Percentiles rank a stretch among this genome's conserved stretches.
Evolutionary conservation across 2,113 vertebrate species (phyloP).

Genomic region (Tiliqua scincoides): DNA sequence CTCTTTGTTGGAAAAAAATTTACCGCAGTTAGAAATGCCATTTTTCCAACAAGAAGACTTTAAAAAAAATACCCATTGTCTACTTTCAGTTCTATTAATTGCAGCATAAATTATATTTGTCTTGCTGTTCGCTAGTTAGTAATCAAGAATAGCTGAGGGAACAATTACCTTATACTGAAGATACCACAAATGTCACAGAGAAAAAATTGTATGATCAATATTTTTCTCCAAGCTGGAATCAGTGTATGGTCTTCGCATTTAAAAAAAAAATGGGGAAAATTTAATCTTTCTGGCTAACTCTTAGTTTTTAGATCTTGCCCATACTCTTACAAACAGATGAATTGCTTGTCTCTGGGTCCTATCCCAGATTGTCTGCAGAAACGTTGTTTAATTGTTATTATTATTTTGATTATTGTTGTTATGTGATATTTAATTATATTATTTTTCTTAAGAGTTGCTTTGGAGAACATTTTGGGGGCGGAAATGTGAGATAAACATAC

Average conservation of each 20-base stretch:
- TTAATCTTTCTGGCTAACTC: not conserved
- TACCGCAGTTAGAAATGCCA: conserved; percentile 38
- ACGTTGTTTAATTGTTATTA: too few relatives aligned
- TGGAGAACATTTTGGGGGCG: too few relatives aligned
- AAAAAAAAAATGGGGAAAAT: not conserved
- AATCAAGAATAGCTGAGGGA: conserved; percentile 38
- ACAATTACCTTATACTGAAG: conserved; percentile 35
- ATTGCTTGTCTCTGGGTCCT: too few relatives aligned
- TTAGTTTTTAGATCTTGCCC: too few relatives aligned
- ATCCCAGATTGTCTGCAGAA: too few relatives aligned
- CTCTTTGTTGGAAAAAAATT: conserved; percentile 26
- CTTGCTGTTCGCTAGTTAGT: conserved; percentile 32
- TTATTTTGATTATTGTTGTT: too few relatives aligned
- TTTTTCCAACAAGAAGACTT: conserved; percentile 19
- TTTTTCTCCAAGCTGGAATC: conserved; percentile 7
- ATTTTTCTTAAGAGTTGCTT: too few relatives aligned
- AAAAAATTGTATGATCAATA: conserved; percentile 14
- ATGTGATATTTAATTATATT: too few relatives aligned
- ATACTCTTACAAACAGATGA: too few relatives aligned
- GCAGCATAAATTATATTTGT: conserved; percentile 22
- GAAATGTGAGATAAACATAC: too few relatives aligned
- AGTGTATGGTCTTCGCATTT: not conserved
- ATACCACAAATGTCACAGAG: conserved; percentile 23
- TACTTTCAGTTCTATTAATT: conserved; percentile 35
- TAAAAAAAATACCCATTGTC: not conserved